Conservation (phyloP, 2,797 vertebrate species). For the Pseudochirops cupreus region DNA sequence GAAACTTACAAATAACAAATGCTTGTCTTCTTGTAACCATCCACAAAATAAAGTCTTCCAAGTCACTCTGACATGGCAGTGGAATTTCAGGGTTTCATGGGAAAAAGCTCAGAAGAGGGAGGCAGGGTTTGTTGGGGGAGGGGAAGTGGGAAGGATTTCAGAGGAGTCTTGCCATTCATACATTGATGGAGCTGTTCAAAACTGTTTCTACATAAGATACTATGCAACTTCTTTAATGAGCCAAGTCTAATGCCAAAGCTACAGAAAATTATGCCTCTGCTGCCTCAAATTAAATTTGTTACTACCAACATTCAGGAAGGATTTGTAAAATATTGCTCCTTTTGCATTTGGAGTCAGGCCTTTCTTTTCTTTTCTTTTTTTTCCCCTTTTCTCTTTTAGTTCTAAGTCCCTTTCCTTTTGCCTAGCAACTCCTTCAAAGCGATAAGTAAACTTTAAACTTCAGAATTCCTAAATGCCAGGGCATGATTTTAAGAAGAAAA, state of each 20-base stretch:
- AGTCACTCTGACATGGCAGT: not conserved
- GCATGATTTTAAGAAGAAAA: conserved; percentile 46
- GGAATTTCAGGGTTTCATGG: not conserved
- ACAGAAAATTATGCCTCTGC: not conserved
- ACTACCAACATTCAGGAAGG: not conserved
- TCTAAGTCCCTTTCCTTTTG: conserved; percentile 32
- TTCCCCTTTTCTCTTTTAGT: conserved; percentile 3
- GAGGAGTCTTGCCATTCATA: conserved; percentile 33
- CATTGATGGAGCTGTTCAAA: conserved; percentile 45
- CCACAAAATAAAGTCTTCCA: conserved; percentile 40
- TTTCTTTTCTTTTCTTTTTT: not conserved
- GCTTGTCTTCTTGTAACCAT: conserved; percentile 32
- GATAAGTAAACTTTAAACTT: conserved; percentile 21
- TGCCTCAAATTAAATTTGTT: conserved; percentile 21
- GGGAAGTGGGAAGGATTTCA: conserved; percentile 58
- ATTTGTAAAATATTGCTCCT: conserved; percentile 5
- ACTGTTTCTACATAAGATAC: conserved; percentile 37
- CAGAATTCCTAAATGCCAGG: conserved; percentile 36
- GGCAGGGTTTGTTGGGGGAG: not conserved
- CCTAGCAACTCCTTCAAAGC: conserved; percentile 6
- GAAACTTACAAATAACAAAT: conserved; percentile 56
- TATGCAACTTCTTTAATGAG: conserved; percentile 49
- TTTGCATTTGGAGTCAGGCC: conserved; percentile 40
- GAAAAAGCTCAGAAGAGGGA: not conserved
- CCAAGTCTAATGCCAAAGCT: not conserved